Conservation (phyloP, 1,140 invertebrate species). For the Drosophila ambigua region DNA sequence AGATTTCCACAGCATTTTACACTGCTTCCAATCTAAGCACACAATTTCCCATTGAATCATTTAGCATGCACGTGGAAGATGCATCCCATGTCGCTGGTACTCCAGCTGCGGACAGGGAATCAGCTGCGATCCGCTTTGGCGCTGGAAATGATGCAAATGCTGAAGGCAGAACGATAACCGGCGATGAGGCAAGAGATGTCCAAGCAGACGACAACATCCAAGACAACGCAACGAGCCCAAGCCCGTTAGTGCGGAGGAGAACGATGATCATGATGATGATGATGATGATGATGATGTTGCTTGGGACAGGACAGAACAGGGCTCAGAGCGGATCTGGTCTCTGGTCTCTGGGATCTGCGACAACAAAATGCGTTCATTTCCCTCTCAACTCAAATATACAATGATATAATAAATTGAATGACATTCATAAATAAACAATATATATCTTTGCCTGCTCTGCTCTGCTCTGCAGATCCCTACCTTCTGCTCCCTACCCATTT, state of each 20-base stretch:
- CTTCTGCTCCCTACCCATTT: background rate
- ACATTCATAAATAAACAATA: conserved; percentile 83
- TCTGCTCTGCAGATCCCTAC: background rate
- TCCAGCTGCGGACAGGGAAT: conserved; percentile 9
- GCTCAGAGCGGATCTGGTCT: conserved; percentile 6
- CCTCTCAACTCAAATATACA: conserved; percentile 82
- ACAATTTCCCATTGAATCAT: too few relatives aligned
- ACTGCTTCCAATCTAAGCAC: too few relatives aligned
- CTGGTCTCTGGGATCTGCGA: too few relatives aligned
- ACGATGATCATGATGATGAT: conserved; percentile 41
- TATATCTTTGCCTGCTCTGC: conserved; percentile 39
- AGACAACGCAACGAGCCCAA: conserved; percentile 44
- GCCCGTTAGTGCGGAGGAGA: conserved; percentile 59
- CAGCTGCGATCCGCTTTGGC: conserved; percentile 25
- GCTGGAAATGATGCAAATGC: conserved; percentile 70
- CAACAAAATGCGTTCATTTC: conserved; percentile 75
- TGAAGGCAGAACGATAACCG: conserved; percentile 47
- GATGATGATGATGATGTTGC: conserved; percentile 40
- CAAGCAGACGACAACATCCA: conserved; percentile 20
- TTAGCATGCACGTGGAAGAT: too few relatives aligned
- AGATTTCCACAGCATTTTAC: too few relatives aligned
- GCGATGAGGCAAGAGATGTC: conserved; percentile 15
- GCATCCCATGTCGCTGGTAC: too few relatives aligned
- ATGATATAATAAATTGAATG: conserved; percentile 83
- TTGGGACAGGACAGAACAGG: conserved; percentile 22